A percentile compares a stretch with the other conserved stretches of the same genome.
Conservation (phyloP, 1,140 invertebrate genomes). For the Theocolax elegans region DNA sequence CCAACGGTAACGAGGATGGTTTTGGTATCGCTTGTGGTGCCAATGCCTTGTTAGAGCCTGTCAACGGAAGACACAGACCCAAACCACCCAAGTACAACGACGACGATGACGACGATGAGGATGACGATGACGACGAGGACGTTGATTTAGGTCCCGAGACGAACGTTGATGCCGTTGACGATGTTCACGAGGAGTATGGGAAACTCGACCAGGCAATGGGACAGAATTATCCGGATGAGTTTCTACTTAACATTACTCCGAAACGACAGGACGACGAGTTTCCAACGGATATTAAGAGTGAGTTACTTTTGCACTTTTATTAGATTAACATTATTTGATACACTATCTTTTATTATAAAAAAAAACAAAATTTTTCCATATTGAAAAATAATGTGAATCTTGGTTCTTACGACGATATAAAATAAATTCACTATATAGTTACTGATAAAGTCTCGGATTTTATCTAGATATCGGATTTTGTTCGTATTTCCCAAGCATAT, state of each 20-base stretch:
- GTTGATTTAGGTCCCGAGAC: constrained; percentile 73
- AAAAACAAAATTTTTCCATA: too few relatives aligned
- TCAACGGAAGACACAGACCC: constrained; percentile 19
- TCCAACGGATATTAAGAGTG: background rate
- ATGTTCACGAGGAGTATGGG: background rate
- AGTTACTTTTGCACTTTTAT: too few relatives aligned
- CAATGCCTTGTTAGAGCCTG: constrained; percentile 7
- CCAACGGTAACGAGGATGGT: constrained; percentile 25
- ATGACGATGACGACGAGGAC: constrained; percentile 67
- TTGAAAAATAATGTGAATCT: too few relatives aligned
- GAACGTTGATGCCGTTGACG: constrained; percentile 67
- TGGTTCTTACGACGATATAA: too few relatives aligned
- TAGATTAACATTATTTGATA: too few relatives aligned
- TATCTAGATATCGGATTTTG: too few relatives aligned
- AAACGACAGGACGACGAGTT: background rate
- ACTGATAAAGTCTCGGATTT: too few relatives aligned
- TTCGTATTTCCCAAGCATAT: too few relatives aligned
- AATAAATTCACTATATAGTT: too few relatives aligned
- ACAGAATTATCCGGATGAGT: constrained; percentile 14
- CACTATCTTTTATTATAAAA: too few relatives aligned
- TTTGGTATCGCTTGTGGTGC: background rate
- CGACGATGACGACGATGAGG: constrained; percentile 59
- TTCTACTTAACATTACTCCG: background rate
- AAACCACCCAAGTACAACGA: constrained; percentile 54
- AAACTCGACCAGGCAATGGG: constrained; percentile 22